Evolutionary conservation across 1,140 invertebrate species (phyloP).

Genomic region (Euura lappo): DNA sequence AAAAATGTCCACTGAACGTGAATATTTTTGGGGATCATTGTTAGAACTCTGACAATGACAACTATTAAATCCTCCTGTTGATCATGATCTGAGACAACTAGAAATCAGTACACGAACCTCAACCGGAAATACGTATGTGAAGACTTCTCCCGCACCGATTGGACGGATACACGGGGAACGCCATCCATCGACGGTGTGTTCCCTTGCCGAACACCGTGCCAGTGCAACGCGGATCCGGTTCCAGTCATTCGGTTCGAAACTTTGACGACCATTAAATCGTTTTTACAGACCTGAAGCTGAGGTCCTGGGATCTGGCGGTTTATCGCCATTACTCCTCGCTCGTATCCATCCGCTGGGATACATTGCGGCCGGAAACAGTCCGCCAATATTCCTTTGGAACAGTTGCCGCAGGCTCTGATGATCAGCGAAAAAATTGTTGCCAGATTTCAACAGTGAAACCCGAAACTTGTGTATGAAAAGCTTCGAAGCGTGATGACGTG

Average conservation of each 20-base stretch:
- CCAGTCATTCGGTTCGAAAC: constrained; percentile 63
- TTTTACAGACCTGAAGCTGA: constrained; percentile 61
- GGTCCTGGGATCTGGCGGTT: constrained; percentile 69
- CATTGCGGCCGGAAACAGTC: no score
- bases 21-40: constrained; percentile 65
- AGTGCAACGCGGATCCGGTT: constrained; percentile 60
- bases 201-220: constrained; percentile 61
- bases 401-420: constrained; percentile 46
- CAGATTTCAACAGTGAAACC: no score
- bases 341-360: constrained; percentile 43
- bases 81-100: not conserved
- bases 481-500: no score
- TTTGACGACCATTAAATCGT: constrained; percentile 52
- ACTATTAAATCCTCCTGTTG: constrained; percentile 5
- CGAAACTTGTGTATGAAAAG: no score
- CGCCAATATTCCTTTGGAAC: constrained; percentile 38
- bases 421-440: not conserved
- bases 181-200: constrained; percentile 67
- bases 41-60: constrained; percentile 37
- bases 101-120: constrained; percentile 41
- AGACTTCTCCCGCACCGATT: constrained; percentile 60
- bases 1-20: no score
- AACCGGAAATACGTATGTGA: constrained; percentile 62
- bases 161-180: constrained; percentile 73
- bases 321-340: constrained; percentile 59